Percentiles rank a stretch among this genome's conserved stretches.
Conservation (phyloP, 1,140 invertebrate genomes). For the Drosophila tsacasi region DNA sequence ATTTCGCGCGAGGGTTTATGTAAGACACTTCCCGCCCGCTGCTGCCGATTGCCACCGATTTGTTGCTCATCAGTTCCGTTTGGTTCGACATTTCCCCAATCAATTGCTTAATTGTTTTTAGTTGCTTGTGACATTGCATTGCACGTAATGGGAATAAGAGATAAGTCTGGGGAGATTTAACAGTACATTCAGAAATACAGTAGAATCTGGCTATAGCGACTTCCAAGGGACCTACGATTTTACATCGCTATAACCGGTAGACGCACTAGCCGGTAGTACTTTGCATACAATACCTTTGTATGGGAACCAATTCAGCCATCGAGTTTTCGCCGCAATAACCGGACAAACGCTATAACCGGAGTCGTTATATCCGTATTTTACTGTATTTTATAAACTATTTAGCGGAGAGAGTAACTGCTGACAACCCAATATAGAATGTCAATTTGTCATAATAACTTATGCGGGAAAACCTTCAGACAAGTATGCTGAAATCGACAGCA, state of each 20-base stretch:
- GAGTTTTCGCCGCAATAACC: no score
- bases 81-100: constrained; percentile 13
- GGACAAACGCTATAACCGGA: no score
- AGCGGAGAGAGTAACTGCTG: neutral
- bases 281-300: no score
- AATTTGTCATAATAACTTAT: constrained; percentile 59
- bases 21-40: constrained; percentile 37
- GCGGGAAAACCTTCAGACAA: constrained; percentile 11
- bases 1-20: constrained; percentile 37
- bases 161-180: constrained; percentile 12
- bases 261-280: no score
- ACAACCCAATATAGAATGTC: neutral
- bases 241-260: no score
- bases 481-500: constrained; percentile 30
- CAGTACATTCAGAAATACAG: constrained; percentile 15
- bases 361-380: no score
- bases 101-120: constrained; percentile 21
- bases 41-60: constrained; percentile 3
- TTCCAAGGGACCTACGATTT: no score
- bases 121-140: constrained; percentile 7
- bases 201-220: no score
- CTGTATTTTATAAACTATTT: constrained; percentile 15
- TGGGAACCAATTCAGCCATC: no score
- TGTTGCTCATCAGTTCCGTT: constrained; percentile 30
- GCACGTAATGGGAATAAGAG: neutral